These are phyloP conservation scores for Zygogramma bicolorata DNA, from an alignment of 2,888 invertebrate species.

Conservation along the genomic window DNA sequence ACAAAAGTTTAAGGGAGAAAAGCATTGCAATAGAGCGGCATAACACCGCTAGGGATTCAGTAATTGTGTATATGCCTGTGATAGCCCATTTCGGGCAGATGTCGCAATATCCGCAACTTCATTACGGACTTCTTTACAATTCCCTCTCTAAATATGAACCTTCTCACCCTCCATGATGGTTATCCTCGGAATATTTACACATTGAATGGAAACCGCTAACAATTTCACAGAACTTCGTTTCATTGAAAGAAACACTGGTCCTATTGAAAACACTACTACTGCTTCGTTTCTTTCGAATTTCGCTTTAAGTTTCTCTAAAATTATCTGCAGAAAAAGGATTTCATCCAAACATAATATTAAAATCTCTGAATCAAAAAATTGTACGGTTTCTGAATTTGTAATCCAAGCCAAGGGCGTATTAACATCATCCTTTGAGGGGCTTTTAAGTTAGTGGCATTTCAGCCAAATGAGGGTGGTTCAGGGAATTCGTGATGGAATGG, in stretches of 20 bases:
- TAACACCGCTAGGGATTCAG: conserved; percentile 38
- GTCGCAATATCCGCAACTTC: conserved; percentile 56
- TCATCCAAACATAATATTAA: no score
- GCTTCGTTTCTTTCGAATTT: no score
- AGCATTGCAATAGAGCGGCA: conserved; percentile 36
- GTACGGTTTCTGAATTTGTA: no score
- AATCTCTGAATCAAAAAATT: no score
- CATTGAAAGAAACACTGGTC: neutral
- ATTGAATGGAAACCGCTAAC: neutral
- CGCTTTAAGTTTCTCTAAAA: no score
- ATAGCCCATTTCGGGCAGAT: conserved; percentile 54
- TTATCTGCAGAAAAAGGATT: no score
- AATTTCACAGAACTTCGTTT: neutral
- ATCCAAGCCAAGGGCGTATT: no score
- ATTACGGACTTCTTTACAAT: conserved; percentile 53
- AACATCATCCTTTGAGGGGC: no score
- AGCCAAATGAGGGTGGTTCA: no score
- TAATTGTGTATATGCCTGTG: conserved; percentile 53
- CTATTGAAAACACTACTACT: no score
- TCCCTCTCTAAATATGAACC: conserved; percentile 45
- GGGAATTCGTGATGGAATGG: no score
- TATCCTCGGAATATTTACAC: neutral
- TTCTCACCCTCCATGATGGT: neutral
- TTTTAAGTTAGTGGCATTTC: no score
- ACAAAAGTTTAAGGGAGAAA: conserved; percentile 43